Evolutionary conservation across 1,140 invertebrate genomes (phyloP), one percentile per base, ranked within the genome.

Genomic region (Mya arenaria): DNA sequence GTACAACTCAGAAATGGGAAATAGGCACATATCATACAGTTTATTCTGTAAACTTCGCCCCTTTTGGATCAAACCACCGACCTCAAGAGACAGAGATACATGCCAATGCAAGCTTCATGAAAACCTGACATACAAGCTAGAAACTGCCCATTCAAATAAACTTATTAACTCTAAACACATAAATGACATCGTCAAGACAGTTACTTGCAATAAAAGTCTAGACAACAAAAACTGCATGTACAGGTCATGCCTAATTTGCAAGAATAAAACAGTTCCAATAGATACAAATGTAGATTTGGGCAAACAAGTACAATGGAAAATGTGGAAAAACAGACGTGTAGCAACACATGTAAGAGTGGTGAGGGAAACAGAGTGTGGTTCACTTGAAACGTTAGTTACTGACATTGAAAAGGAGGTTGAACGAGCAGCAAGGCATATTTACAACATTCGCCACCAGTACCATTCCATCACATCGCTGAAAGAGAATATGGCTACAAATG

Each of bases 31-130:
- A n/a, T n/a, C n/a, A n/a, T n/a, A n/a, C n/a, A n/a, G 8, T 13
- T 28, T 32, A 28, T 63, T 63, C n/a, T 28, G 25, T 8, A 8
- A n/a, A 44, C n/a, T 80, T 15, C 36, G 36, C 34, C 69, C 60
- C 0, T 74, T 84, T 44, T 66, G 39, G 56, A 48, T 78, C 25
- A 13, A 65, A 34, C 36, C 44, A 17, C 23, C 77, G 39, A 81
- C 48, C 52, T 48, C 65, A 41, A 72, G 32, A 52, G 65, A 85
- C 15, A 77, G 72, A 58, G 37, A 82, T n/a, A 84, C 77, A 56
- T 85, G 72, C 36, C 32, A 65, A 39, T 85, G 73, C 34, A 82
- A 73, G 39, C 17, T 30, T 23, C 62, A 79, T 75, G 62, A 81
- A 77, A 75, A 81, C 55, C 32, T 6, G 8, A 36, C 19, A 25